Evolutionary conservation across 2,113 vertebrate genomes (phyloP).

Genomic region (Muntiacus muntjak): DNA sequence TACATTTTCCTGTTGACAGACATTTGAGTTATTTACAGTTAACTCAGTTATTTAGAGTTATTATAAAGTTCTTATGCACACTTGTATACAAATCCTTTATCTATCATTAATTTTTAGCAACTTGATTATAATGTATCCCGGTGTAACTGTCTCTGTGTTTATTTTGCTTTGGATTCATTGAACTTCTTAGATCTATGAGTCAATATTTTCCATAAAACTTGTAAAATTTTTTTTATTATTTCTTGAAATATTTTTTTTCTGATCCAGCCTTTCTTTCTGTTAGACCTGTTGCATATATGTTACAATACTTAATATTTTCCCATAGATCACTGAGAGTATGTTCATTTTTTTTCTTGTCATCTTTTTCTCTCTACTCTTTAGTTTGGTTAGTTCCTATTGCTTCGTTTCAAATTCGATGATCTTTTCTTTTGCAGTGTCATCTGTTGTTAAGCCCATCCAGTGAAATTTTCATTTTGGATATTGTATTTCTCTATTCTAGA

Average conservation of each 20-base stretch:
- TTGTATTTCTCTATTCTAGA: background rate
- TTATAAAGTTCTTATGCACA: background rate
- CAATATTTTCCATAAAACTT: background rate
- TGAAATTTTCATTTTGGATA: constrained; percentile 2
- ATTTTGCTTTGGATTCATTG: background rate
- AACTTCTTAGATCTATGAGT: background rate
- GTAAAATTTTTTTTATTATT: background rate
- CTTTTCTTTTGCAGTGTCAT: background rate
- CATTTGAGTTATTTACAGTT: background rate
- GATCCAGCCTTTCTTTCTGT: background rate
- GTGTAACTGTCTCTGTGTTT: background rate
- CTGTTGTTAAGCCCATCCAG: background rate
- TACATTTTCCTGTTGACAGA: background rate
- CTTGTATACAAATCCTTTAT: background rate
- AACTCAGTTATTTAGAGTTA: background rate
- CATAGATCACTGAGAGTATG: background rate
- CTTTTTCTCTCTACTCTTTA: background rate
- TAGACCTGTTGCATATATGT: background rate
- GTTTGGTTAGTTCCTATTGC: background rate
- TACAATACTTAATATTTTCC: background rate
- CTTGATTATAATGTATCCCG: background rate
- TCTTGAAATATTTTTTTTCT: background rate
- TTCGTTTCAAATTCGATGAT: background rate
- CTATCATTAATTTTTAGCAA: background rate
- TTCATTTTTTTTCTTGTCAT: background rate